phyloP scores from a whole-genome alignment of 2,888 invertebrate genomes.

The Mantis religiosa region DNA sequence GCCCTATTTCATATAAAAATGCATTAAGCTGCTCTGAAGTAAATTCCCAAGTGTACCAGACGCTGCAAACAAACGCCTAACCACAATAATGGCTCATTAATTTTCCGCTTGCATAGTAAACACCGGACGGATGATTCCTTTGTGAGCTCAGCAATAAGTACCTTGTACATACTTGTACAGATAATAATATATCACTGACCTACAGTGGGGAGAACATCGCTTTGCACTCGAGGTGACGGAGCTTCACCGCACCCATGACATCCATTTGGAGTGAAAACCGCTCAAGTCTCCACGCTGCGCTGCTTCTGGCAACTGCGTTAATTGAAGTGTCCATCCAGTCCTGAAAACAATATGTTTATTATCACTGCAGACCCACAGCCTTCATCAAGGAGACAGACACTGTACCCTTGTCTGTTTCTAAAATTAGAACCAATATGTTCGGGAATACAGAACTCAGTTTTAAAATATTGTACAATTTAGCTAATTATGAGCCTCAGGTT shows the following conservation, averaged over 20 bases:
- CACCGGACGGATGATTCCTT: not conserved
- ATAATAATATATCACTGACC: constrained; percentile 1
- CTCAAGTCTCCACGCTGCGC: not conserved
- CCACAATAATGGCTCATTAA: not conserved
- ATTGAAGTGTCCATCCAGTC: not conserved
- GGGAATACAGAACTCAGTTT: too few relatives aligned
- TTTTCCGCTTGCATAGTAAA: not conserved
- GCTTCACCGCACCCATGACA: not conserved
- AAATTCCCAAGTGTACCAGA: not conserved
- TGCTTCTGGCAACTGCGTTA: not conserved
- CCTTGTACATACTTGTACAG: not conserved
- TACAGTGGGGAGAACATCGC: not conserved
- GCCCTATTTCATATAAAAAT: not conserved
- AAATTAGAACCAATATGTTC: too few relatives aligned
- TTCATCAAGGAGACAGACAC: too few relatives aligned
- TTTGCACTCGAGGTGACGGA: not conserved
- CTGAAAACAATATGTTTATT: not conserved
- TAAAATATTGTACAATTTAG: too few relatives aligned
- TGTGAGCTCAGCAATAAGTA: not conserved
- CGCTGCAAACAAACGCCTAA: not conserved
- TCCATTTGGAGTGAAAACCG: not conserved
- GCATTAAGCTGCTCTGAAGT: not conserved
- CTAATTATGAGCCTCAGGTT: too few relatives aligned
- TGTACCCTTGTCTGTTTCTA: too few relatives aligned
- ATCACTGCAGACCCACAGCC: not conserved